Conservation (phyloP, 1,140 invertebrate genomes). For the Centruroides sculpturatus region DNA sequence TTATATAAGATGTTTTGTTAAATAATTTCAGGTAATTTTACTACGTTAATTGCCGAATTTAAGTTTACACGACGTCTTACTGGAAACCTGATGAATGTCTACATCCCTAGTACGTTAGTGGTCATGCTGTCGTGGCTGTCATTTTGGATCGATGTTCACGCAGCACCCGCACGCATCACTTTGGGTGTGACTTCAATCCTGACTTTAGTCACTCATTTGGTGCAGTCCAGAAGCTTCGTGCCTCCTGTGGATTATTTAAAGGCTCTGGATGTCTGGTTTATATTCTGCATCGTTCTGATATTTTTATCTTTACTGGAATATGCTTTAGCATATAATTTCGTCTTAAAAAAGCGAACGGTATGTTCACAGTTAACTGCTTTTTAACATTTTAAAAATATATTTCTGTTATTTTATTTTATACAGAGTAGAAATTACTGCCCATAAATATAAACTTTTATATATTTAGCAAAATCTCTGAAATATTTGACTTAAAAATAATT, state of each 20-base stretch:
- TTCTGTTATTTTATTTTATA: too few species aligned
- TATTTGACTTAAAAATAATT: too few species aligned
- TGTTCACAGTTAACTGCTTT: too few species aligned
- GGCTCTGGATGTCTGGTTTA: slow-evolving; percentile 38
- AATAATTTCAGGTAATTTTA: slow-evolving; percentile 8
- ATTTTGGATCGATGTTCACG: slow-evolving; percentile 48
- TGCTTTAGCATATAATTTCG: slow-evolving; percentile 28
- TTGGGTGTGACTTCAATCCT: slow-evolving; percentile 43
- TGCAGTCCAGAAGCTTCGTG: slow-evolving; percentile 24
- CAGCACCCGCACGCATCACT: slow-evolving; percentile 42
- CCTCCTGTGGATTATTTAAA: slow-evolving; percentile 35
- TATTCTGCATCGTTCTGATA: slow-evolving; percentile 33
- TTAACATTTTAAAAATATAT: too few species aligned
- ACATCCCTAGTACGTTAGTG: slow-evolving; percentile 46
- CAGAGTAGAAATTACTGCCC: too few species aligned
- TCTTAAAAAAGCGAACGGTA: background rate
- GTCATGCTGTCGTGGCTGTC: slow-evolving; percentile 49
- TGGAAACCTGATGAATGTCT: slow-evolving; percentile 22
- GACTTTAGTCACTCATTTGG: slow-evolving; percentile 25
- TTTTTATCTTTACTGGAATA: slow-evolving; percentile 31
- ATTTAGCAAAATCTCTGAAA: too few species aligned
- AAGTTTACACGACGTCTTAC: slow-evolving; percentile 4
- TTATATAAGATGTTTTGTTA: too few species aligned
- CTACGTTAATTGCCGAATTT: slow-evolving; percentile 12
- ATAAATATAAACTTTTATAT: too few species aligned